phyloP scores from a whole-genome alignment of 2,797 vertebrate species.

The Naso thynnoides region DNA sequence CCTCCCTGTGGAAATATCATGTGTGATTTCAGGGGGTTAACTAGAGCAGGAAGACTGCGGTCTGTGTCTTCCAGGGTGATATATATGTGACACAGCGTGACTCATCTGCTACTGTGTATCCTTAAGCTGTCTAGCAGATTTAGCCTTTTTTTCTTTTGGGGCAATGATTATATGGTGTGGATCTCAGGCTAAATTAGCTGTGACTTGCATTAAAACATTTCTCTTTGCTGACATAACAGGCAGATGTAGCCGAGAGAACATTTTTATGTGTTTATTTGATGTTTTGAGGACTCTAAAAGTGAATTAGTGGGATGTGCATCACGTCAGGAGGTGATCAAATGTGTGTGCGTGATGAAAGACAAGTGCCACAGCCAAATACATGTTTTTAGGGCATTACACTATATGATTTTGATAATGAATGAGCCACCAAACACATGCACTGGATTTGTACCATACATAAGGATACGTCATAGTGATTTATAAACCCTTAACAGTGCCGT shows the following conservation, averaged over 20 bases:
- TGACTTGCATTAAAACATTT: slow-evolving; percentile 67
- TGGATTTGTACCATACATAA: slow-evolving; percentile 43
- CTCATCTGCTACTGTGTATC: slow-evolving; percentile 79
- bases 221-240: slow-evolving; percentile 28
- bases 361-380: slow-evolving; percentile 35
- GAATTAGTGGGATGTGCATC: slow-evolving; percentile 42
- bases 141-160: slow-evolving; percentile 35
- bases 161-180: slow-evolving; percentile 72
- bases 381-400: slow-evolving; percentile 34
- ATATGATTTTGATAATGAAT: slow-evolving; percentile 40
- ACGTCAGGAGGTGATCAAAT: slow-evolving; percentile 55
- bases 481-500: slow-evolving; percentile 60
- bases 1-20: slow-evolving; percentile 74
- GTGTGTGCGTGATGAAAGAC: slow-evolving; percentile 51
- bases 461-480: slow-evolving; percentile 68
- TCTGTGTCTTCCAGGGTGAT: slow-evolving; percentile 67
- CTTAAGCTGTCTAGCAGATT: slow-evolving; percentile 76
- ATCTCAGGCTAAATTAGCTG: slow-evolving; percentile 71
- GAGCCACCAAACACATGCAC: slow-evolving; percentile 40
- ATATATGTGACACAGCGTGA: slow-evolving; percentile 67
- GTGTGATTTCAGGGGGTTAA: slow-evolving; percentile 58
- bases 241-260: slow-evolving; percentile 30
- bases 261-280: slow-evolving; percentile 60
- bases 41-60: slow-evolving; percentile 68
- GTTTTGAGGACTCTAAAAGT: slow-evolving; percentile 51